Percentiles rank a stretch among this genome's conserved stretches.
These are phyloP conservation scores for Kradibia gibbosae DNA, from an alignment of 1,140 invertebrate genomes.

Conservation along the genomic window DNA sequence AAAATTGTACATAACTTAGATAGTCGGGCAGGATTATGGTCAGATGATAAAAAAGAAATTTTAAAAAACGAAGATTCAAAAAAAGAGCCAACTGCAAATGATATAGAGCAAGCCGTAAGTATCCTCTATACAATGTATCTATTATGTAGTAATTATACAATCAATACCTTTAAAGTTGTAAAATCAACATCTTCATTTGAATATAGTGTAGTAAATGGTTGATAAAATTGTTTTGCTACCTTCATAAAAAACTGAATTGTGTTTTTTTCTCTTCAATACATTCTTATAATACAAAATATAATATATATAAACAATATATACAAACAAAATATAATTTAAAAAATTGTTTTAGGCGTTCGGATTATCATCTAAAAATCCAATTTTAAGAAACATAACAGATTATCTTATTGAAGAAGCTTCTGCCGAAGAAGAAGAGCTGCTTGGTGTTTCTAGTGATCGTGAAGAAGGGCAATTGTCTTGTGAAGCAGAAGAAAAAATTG, in stretches of 20 bases:
- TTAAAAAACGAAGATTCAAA: conserved; percentile 53
- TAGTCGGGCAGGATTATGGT: conserved; percentile 87
- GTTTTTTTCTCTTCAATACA: too few species aligned
- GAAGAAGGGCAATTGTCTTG: conserved; percentile 74
- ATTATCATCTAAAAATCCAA: conserved; percentile 92
- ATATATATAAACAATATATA: neutral
- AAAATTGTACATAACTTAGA: conserved; percentile 97
- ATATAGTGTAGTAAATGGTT: too few species aligned
- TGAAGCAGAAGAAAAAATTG: conserved; percentile 77
- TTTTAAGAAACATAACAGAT: conserved; percentile 97
- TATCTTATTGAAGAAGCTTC: conserved; percentile 98
- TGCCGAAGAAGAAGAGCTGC: conserved; percentile 96
- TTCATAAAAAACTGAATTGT: too few species aligned
- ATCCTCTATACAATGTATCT: neutral
- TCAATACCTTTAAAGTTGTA: too few species aligned
- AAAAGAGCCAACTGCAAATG: conserved; percentile 60
- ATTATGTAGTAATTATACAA: too few species aligned
- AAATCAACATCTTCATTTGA: too few species aligned
- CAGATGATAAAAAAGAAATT: conserved; percentile 69
- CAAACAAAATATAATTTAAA: conserved; percentile 9
- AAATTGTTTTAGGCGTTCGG: conserved; percentile 77
- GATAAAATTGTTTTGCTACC: too few species aligned
- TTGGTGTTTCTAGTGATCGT: conserved; percentile 81
- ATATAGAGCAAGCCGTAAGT: conserved; percentile 65
- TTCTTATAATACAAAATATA: too few species aligned